Evolutionary conservation across 2,113 vertebrate species (phyloP), one percentile per base, ranked within the genome.

Genomic region (Ptychochromis oligacanthus): DNA sequence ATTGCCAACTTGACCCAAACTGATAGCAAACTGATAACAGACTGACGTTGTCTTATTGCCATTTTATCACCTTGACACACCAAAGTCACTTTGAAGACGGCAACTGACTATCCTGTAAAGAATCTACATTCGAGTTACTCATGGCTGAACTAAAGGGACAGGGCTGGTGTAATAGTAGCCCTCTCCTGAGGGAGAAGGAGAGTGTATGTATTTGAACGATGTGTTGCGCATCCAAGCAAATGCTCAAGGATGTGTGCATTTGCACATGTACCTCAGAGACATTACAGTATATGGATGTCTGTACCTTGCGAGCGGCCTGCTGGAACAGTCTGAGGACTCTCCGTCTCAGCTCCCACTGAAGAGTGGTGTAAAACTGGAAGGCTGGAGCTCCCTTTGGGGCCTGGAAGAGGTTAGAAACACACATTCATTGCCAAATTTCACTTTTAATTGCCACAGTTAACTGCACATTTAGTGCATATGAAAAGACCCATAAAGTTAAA

Each of bases 291-390:
- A 5, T 20, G 5, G 28, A 31, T 34, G 64, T n/a, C 3, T 59
- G 85, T 95, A 99, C 98, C 97, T 97, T 98, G 70, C 95, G 96
- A 7, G 95, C 96, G 57, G 95, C 96, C 92, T 98, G 97, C 77
- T 97, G 97, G 85, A 98, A 97, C 59, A 95, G 94, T 70, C 82
- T 94, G 54, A 96, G 88, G 46, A 91, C 93, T 81, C 95, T 92
- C 7, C 86, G 95, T 75, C 92, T 96, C 57, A 87, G 88, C 64
- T 94, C 91, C 96, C 96, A 97, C 9, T 90, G 92, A 52, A 96
- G 94, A 77, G 95, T 95, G 28, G 8, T 20, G 65, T 97, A 94
- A 26, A 94, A 36, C 95, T 91, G 57, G 88, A 98, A 98, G 31
- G 88, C 93, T 3, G 97, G 97, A 26, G 86, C 82, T 64, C 94